Conservation (phyloP, 2,113 vertebrate species). For the Ornithorhynchus anatinus region DNA sequence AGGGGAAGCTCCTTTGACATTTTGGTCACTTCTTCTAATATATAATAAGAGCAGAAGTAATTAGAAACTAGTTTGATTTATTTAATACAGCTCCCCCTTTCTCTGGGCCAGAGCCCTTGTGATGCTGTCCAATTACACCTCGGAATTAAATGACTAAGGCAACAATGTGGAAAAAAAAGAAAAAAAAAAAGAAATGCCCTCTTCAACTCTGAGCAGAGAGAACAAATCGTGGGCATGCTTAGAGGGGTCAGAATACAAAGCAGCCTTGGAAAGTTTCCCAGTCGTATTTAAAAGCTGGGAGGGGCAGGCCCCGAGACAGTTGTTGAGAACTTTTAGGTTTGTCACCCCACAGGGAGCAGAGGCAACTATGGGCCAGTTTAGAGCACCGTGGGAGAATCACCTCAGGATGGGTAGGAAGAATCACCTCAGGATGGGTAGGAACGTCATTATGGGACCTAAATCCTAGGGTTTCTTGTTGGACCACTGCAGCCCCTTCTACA, state of each 20-base stretch:
- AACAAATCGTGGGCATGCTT: conserved; percentile 23
- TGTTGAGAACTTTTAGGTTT: conserved; percentile 20
- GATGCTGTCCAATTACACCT: conserved; percentile 48
- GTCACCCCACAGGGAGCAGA: conserved; percentile 30
- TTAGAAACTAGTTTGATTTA: conserved; percentile 54
- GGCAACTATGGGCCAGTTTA: too few species aligned
- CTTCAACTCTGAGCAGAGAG: conserved; percentile 36
- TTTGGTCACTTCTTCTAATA: conserved; percentile 42
- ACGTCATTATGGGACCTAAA: conserved; percentile 16
- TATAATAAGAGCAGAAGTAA: conserved; percentile 46
- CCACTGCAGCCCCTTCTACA: neutral
- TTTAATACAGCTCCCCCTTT: conserved; percentile 36
- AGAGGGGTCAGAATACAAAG: conserved; percentile 36
- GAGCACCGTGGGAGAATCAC: conserved; percentile 44
- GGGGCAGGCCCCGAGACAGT: neutral
- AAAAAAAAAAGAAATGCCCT: conserved; percentile 42
- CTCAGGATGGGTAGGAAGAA: conserved; percentile 30
- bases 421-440: conserved; percentile 26
- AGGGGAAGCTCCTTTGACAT: conserved; percentile 46
- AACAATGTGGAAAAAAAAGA: conserved; percentile 29
- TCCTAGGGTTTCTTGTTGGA: conserved; percentile 20
- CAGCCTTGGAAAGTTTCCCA: conserved; percentile 44
- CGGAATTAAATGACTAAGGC: conserved; percentile 46
- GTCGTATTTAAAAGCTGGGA: conserved; percentile 13
- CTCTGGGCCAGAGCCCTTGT: conserved; percentile 30